phyloP scores from a whole-genome alignment of 1,140 invertebrate genomes.

The Heliconius hewitsoni region DNA sequence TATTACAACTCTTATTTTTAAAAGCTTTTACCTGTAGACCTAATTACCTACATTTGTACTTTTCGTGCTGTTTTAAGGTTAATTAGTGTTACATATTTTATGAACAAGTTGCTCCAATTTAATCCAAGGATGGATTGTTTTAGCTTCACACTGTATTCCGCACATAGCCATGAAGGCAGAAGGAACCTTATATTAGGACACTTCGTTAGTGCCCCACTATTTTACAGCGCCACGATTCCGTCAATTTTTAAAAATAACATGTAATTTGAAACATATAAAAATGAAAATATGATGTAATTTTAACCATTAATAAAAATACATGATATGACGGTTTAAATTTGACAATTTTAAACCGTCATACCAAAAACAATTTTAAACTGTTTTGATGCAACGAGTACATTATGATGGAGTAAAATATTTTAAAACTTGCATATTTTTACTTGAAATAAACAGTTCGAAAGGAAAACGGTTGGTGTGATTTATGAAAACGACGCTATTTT shows the following conservation, averaged over 20 bases:
- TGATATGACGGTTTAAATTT: too few species aligned
- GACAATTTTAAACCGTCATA: neutral
- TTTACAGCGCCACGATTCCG: too few species aligned
- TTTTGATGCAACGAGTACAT: constrained; percentile 14
- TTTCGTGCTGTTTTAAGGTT: constrained; percentile 1
- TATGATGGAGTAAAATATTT: constrained; percentile 19
- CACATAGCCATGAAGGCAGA: too few species aligned
- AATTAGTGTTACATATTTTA: constrained; percentile 10
- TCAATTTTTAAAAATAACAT: too few species aligned
- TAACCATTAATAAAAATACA: neutral
- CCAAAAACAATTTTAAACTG: neutral
- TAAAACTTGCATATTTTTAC: constrained; percentile 34
- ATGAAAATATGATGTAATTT: too few species aligned
- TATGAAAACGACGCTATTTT: constrained; percentile 39
- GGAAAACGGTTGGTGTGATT: constrained; percentile 38
- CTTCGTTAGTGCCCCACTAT: too few species aligned
- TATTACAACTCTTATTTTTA: constrained; percentile 27
- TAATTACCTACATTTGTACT: constrained; percentile 27
- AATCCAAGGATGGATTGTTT: neutral
- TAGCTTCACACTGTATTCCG: too few species aligned
- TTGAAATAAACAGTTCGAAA: constrained; percentile 39
- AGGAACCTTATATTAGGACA: too few species aligned
- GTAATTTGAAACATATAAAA: too few species aligned
- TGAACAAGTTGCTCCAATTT: neutral
- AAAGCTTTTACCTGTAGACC: constrained; percentile 33